Conservation (phyloP, 1,140 invertebrate genomes). For the Helicoverpa armigera region DNA sequence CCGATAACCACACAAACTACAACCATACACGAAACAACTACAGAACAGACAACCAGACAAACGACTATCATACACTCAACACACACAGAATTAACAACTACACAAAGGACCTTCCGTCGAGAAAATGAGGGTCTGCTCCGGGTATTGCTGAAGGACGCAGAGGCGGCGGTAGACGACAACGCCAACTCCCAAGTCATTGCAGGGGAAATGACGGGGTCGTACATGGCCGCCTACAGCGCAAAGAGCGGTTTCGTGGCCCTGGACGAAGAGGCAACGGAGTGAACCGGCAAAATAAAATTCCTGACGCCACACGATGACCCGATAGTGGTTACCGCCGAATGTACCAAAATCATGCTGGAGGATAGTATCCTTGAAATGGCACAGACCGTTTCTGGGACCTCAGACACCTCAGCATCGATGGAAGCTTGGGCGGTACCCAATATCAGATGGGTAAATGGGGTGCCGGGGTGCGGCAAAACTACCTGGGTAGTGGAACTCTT, state of each 20-base stretch:
- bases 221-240: constrained; percentile 15
- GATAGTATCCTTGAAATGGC: constrained; percentile 20
- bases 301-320: neutral
- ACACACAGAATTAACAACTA: neutral
- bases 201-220: constrained; percentile 17
- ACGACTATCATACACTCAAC: neutral
- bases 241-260: neutral
- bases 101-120: too few species aligned
- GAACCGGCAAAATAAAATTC: neutral
- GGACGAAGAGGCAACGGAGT: neutral
- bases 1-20: neutral
- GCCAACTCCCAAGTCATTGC: constrained; percentile 8
- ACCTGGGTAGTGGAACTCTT: constrained; percentile 53
- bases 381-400: neutral
- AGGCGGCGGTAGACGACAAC: neutral
- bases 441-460: constrained; percentile 47
- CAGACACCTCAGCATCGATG: neutral
- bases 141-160: too few species aligned
- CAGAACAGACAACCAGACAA: neutral
- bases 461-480: constrained; percentile 36
- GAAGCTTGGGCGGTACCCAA: constrained; percentile 23
- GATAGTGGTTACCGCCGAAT: constrained; percentile 12
- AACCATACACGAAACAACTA: neutral
- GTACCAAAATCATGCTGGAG: constrained; percentile 23
- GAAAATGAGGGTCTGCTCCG: too few species aligned